Evolutionary conservation across 2,113 vertebrate species (phyloP), one percentile per base, ranked within the genome.

Genomic region (Psilopogon haemacephalus): DNA sequence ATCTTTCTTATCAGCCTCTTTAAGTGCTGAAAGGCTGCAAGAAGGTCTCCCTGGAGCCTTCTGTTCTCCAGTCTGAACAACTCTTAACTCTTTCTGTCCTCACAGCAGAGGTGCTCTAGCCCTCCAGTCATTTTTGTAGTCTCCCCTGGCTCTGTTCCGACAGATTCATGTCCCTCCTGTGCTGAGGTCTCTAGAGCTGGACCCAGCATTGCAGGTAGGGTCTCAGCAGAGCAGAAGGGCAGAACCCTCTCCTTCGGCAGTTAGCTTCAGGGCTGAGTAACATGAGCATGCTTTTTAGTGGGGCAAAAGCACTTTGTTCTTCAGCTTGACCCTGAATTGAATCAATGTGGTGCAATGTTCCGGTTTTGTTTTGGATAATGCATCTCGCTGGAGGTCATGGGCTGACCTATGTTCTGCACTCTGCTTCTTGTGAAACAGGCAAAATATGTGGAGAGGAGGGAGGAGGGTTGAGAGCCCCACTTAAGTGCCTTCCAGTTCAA

Each of bases 231-330:
- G 48, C 23, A 24, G 48, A 50, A 24, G 21, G 48, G 48, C 48
- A 50, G 48, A 50, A 24, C 48, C 23, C 23, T 50, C 23, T 50
- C 48, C 48, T 7, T 24, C 23, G 12, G 56, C 13, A 33, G 13
- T 59, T 59, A 12, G n/a, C 21, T 59, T 38, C 60, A 27, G 26
- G 35, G 42, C 26, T 37, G 28, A 76, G 26, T 48, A n/a, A 54
- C 9, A 12, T 0, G 0, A 72, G 14, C 0, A 1, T 42, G 52
- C 5, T 55, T 67, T 73, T 77, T 74, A 80, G 20, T 18, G 42
- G 71, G 42, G 44, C 35, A 55, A 80, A 91, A 77, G 15, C 46
- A 60, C 23, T 88, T 82, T 79, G n/a, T 76, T 85, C 63, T 69
- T 79, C 80, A 90, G 24, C 44, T 67, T 26, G 6, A 7, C 59